Percentiles rank a stretch among this genome's conserved stretches.
Evolutionary conservation across 2,888 invertebrate species (phyloP).

Genomic region (Andrena chrysosceles): DNA sequence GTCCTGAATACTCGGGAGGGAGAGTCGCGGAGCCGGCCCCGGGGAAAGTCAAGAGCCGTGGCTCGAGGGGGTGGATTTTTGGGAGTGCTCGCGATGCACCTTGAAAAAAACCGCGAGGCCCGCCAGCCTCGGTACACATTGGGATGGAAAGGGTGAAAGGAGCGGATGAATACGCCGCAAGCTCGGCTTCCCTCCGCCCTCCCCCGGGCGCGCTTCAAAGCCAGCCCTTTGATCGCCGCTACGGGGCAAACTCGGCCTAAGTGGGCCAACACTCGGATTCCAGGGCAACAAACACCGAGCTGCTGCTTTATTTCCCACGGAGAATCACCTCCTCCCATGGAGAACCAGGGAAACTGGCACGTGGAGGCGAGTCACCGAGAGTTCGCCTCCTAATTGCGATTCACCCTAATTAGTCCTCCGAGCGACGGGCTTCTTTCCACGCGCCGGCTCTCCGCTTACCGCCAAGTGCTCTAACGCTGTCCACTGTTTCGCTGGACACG

Average conservation of each 20-base stretch:
- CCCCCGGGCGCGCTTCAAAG: slow-evolving; percentile 34
- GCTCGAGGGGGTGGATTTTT: too few relatives aligned
- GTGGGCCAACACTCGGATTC: slow-evolving; percentile 53
- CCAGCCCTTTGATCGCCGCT: slow-evolving; percentile 52
- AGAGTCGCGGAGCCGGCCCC: background rate
- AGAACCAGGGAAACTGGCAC: background rate
- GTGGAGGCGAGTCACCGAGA: background rate
- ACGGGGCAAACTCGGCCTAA: slow-evolving; percentile 55
- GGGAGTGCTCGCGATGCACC: background rate
- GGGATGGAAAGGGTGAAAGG: slow-evolving; percentile 30
- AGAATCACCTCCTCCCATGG: background rate
- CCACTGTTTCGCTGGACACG: too few relatives aligned
- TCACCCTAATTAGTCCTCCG: background rate
- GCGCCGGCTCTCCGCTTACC: background rate
- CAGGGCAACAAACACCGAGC: slow-evolving; percentile 34
- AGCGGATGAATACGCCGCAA: slow-evolving; percentile 35
- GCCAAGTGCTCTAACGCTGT: too few relatives aligned
- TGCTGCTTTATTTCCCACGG: slow-evolving; percentile 25
- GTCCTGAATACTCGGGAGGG: background rate
- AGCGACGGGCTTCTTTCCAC: background rate
- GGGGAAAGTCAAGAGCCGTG: too few relatives aligned
- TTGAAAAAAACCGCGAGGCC: background rate
- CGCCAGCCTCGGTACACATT: slow-evolving; percentile 27
- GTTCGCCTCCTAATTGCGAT: background rate
- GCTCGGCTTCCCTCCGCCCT: background rate